Base-by-base conservation (phyloP, 2,797 vertebrate species). In the Pseudochromis fuscus region DNA sequence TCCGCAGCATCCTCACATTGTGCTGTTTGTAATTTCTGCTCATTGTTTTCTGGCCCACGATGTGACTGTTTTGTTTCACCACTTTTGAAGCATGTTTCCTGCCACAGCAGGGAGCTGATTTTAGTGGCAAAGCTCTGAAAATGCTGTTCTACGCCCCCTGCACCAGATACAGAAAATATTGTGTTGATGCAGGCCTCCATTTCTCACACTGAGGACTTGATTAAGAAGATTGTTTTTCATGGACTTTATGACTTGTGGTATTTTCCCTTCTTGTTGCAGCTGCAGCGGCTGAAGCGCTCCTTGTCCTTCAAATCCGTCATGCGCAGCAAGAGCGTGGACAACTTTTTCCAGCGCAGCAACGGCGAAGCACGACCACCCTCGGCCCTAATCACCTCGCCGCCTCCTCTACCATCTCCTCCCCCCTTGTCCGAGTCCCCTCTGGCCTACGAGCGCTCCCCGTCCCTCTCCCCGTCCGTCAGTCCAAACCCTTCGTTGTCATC, bases 291-390 rank as follows among this genome's bases (percentile, higher is more conserved):
- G 83, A 96, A 95, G 83, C 95, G 96, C 21, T 96, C 96, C 0
- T 91, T 97, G 27, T 98, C 96, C 56, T 95, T 97, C 84, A 97
- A 95, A 84, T 95, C 95, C 2, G 94, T 97, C 72, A 95, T 97
- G 75, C 94, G 96, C 58, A 97, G 96, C 87, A 96, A 96, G 87
- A 98, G 96, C 1, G 73, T 96, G 52, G 96, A 98, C 88, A 97
- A 95, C 91, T 96, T 98, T 84, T 95, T 96, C 88, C 95, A 95
- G 71, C 93, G 95, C 25, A 90, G 91, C 2, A 93, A 94, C 46
- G 92, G 92, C 5, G 96, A 96, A 44, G 68, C 90, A 21, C 94
- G 92, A 13, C 85, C 88, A 18, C 89, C 93, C 8, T 89, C 94
- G 0, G 91, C 94, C 74, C 86, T 95, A 72, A 95, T 94, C 78